Evolutionary conservation across 1,140 invertebrate genomes (phyloP).

Genomic region (Drosophila persimilis): DNA sequence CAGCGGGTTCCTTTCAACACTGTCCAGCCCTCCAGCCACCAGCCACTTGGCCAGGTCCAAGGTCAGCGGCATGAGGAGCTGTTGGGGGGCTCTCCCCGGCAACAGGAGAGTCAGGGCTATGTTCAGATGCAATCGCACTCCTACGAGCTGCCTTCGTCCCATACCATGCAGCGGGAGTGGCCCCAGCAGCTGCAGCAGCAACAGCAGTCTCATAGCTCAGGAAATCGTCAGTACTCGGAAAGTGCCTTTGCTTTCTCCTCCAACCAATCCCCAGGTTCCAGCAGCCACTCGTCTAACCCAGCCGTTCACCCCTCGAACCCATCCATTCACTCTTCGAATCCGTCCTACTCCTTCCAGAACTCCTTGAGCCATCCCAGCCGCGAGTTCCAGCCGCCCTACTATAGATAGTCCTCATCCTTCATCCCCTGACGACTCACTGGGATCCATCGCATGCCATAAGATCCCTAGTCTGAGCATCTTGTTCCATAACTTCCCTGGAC

Average conservation of each 20-base stretch:
- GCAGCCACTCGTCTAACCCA: neutral
- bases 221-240: slow-evolving; percentile 8
- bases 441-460: too few relatives aligned
- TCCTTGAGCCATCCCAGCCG: slow-evolving; percentile 41
- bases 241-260: slow-evolving; percentile 21
- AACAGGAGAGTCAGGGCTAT: neutral
- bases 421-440: too few relatives aligned
- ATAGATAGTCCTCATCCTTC: slow-evolving; percentile 4
- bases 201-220: slow-evolving; percentile 1
- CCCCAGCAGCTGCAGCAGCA: slow-evolving; percentile 1
- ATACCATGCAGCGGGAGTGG: slow-evolving; percentile 35
- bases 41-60: neutral
- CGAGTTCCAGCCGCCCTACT: slow-evolving; percentile 62
- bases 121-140: slow-evolving; percentile 69
- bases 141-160: slow-evolving; percentile 47
- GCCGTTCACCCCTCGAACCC: too few relatives aligned
- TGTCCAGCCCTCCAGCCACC: neutral
- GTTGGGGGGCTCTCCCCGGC: slow-evolving; percentile 6
- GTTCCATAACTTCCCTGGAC: too few relatives aligned
- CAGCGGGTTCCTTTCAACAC: slow-evolving; percentile 32
- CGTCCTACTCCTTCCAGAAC: neutral
- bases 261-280: neutral
- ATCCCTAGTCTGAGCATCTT: too few relatives aligned
- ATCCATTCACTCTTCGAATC: neutral
- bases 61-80: slow-evolving; percentile 9